Conservation (phyloP, 2,797 vertebrate genomes). For the Apogon talboti region DNA sequence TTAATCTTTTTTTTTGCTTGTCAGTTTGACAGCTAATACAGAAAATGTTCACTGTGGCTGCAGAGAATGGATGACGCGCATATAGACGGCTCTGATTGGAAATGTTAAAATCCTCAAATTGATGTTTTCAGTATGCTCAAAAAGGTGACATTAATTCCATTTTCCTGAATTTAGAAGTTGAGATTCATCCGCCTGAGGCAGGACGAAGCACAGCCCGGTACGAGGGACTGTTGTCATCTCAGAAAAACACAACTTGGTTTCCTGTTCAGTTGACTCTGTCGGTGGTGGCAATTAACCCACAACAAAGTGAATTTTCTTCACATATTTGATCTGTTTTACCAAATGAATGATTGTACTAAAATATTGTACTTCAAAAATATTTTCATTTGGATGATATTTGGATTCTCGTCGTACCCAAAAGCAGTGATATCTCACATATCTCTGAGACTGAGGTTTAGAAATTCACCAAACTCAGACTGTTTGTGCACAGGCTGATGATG, state of each 20-base stretch:
- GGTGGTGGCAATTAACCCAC: no score
- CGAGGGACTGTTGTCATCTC: no score
- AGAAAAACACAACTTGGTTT: no score
- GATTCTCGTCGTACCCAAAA: background rate
- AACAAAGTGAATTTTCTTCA: background rate
- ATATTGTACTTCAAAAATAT: background rate
- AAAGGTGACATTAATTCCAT: no score
- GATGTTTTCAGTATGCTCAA: no score
- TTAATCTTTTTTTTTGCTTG: background rate
- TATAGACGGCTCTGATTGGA: background rate
- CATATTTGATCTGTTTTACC: background rate
- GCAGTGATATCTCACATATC: background rate
- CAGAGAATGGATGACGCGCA: background rate
- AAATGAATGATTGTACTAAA: background rate
- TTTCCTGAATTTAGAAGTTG: no score
- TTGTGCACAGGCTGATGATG: no score
- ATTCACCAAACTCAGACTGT: background rate
- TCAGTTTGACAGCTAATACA: conserved; percentile 35
- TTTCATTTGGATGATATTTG: background rate
- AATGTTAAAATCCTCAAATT: background rate
- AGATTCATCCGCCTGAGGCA: no score
- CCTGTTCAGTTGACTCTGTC: no score
- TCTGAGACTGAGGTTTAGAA: background rate
- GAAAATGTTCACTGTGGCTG: conserved; percentile 28
- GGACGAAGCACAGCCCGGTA: background rate